Conservation (phyloP, 2,113 vertebrate species). For the Chelonoidis abingdonii region DNA sequence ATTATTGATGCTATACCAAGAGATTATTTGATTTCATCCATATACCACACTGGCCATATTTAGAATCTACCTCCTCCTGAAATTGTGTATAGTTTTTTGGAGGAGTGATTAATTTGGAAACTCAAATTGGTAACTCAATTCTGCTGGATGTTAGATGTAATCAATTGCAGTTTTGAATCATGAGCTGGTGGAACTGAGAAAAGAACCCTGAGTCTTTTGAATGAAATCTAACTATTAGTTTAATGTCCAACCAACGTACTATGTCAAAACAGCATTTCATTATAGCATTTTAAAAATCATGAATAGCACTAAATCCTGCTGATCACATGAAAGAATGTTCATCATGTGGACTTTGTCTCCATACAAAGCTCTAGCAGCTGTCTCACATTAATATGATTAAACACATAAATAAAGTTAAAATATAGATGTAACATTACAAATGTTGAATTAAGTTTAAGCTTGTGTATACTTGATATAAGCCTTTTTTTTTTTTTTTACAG, state of each 20-base stretch:
- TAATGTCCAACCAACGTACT: neutral
- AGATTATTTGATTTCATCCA: neutral
- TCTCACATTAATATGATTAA: conserved; percentile 46
- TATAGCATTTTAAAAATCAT: neutral
- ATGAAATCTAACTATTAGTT: neutral
- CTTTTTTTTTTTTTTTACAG: neutral
- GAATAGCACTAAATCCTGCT: neutral
- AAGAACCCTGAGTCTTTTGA: neutral
- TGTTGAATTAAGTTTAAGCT: conserved; percentile 48
- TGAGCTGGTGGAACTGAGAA: neutral
- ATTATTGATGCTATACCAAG: neutral
- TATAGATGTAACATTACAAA: conserved; percentile 19
- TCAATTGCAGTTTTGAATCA: neutral
- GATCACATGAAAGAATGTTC: neutral
- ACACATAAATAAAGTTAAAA: conserved; percentile 12
- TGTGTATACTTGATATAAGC: conserved; percentile 10
- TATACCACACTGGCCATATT: neutral
- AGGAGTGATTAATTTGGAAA: neutral
- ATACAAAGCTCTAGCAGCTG: conserved; percentile 32
- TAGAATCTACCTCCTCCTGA: neutral
- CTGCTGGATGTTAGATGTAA: neutral
- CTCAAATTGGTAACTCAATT: neutral
- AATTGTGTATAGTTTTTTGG: neutral
- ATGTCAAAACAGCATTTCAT: neutral
- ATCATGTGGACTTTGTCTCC: neutral